Evolutionary conservation across 2,797 vertebrate species (phyloP).

Genomic region (Microchirus variegatus): DNA sequence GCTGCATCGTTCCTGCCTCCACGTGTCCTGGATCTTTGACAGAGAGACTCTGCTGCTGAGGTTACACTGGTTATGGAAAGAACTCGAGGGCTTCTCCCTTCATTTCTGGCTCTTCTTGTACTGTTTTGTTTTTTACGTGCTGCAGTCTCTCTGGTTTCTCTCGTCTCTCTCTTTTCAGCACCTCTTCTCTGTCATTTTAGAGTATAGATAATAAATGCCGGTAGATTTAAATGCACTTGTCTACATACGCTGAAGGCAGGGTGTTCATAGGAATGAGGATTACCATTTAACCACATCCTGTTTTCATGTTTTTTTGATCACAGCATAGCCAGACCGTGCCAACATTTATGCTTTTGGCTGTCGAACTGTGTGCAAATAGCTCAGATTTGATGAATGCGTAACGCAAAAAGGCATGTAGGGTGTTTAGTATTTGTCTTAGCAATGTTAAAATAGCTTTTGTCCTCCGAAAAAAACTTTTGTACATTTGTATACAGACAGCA

Average conservation of each 20-base stretch:
- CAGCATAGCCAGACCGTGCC: slow-evolving; percentile 24
- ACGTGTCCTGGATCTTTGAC: slow-evolving; percentile 21
- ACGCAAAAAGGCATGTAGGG: slow-evolving; percentile 33
- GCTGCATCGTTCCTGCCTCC: slow-evolving; percentile 46
- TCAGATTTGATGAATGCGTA: slow-evolving; percentile 9
- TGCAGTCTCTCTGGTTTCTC: slow-evolving; percentile 20
- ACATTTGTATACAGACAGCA: slow-evolving; percentile 47
- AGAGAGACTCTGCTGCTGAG: slow-evolving; percentile 48
- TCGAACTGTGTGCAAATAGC: slow-evolving; percentile 30
- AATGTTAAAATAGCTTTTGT: slow-evolving; percentile 21
- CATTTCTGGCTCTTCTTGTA: slow-evolving; percentile 51
- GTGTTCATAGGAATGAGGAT: slow-evolving; percentile 2
- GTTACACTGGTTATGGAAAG: slow-evolving; percentile 43
- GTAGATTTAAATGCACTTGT: slow-evolving; percentile 35
- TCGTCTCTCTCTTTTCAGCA: slow-evolving; percentile 27
- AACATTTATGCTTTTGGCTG: slow-evolving; percentile 31
- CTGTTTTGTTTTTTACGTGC: slow-evolving; percentile 42
- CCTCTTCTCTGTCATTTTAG: slow-evolving; percentile 33
- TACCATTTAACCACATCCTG: slow-evolving; percentile 7
- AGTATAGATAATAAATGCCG: not conserved
- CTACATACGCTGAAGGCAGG: slow-evolving; percentile 18
- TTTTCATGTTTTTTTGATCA: slow-evolving; percentile 6
- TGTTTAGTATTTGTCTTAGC: slow-evolving; percentile 11
- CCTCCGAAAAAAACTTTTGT: slow-evolving; percentile 23
- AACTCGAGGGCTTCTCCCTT: slow-evolving; percentile 37